Conservation (phyloP, 2,113 vertebrate species). For the Aspiorhynchus laticeps region DNA sequence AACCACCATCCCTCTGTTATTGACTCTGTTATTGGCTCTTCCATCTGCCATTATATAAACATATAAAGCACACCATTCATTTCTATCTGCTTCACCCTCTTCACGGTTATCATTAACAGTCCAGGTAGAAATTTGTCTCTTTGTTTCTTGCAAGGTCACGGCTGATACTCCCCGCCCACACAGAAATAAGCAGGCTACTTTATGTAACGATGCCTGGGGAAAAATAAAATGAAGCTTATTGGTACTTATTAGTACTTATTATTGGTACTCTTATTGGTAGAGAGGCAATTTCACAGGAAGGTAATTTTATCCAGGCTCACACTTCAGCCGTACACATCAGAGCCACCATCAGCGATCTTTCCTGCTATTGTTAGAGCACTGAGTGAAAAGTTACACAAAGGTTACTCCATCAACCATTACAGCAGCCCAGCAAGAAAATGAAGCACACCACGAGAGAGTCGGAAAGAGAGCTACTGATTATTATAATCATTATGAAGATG, state of each 20-base stretch:
- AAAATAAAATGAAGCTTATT: conserved; percentile 63
- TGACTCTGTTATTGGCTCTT: too few relatives aligned
- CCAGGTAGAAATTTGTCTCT: background rate
- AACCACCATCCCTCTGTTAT: too few relatives aligned
- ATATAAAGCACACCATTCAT: background rate
- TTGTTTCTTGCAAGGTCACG: conserved; percentile 29
- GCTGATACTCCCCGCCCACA: conserved; percentile 26
- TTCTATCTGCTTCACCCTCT: background rate
- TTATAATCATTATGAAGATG: conserved; percentile 26
- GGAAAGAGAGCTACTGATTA: conserved; percentile 18
- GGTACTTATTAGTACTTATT: conserved; percentile 69
- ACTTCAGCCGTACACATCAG: conserved; percentile 66
- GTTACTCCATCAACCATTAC: conserved; percentile 66
- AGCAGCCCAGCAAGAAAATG: conserved; percentile 64
- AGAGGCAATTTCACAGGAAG: conserved; percentile 70
- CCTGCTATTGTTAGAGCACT: conserved; percentile 70
- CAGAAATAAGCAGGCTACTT: conserved; percentile 49
- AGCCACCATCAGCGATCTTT: conserved; percentile 67
- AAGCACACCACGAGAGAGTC: conserved; percentile 2
- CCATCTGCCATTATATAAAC: background rate
- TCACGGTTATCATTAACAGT: background rate
- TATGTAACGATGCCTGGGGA: conserved; percentile 58
- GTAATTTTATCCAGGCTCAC: conserved; percentile 70
- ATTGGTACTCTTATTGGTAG: too few relatives aligned
- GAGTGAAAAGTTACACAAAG: conserved; percentile 69